Conservation (phyloP, 1,140 invertebrate species). For the Paraescarpia echinospica region DNA sequence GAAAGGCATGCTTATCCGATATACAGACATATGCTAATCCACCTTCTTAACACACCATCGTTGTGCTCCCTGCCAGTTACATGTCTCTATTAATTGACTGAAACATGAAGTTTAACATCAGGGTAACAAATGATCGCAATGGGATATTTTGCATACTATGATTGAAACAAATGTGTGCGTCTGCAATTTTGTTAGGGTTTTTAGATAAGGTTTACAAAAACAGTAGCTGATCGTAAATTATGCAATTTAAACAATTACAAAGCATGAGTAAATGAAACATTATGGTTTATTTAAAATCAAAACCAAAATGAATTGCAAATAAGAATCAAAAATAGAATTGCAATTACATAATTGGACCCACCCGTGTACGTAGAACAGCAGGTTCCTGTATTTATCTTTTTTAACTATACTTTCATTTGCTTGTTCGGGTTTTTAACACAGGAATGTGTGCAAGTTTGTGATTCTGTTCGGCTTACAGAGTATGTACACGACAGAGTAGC, state of each 20-base stretch:
- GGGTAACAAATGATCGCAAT: too few species aligned
- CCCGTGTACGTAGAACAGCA: background rate
- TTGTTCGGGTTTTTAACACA: background rate
- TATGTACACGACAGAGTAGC: background rate
- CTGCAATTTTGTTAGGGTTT: too few species aligned
- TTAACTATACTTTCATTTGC: background rate
- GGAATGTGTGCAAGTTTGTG: background rate
- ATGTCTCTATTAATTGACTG: too few species aligned
- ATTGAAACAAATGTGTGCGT: too few species aligned
- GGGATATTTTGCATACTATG: too few species aligned
- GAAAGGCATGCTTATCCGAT: too few species aligned
- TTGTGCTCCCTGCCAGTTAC: too few species aligned
- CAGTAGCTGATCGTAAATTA: background rate
- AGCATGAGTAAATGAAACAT: background rate
- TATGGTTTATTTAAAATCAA: background rate
- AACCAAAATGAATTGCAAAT: background rate
- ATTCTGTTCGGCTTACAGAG: background rate
- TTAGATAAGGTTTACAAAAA: background rate
- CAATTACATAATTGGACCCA: background rate
- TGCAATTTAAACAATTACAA: background rate
- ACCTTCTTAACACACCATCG: too few species aligned
- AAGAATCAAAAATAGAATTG: background rate
- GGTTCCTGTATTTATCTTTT: background rate
- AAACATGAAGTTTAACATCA: too few species aligned
- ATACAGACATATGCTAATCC: too few species aligned